A percentile compares a stretch with the other conserved stretches of the same genome.
These are phyloP conservation scores for Actinemys pallida DNA, from an alignment of 2,113 vertebrate species.

Conservation along the genomic window DNA sequence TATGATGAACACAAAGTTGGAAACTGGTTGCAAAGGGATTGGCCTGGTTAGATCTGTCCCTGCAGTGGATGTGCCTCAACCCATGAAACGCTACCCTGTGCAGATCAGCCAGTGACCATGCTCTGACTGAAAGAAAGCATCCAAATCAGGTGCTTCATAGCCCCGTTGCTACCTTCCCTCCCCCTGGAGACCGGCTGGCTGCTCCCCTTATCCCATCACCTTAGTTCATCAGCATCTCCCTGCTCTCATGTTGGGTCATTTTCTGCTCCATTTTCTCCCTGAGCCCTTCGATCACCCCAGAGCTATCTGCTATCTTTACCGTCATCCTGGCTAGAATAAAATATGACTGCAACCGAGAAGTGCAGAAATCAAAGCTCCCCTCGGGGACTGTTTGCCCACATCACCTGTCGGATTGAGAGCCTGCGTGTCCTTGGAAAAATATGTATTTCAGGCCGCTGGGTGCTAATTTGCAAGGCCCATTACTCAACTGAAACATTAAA, in stretches of 20 bases:
- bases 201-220: background rate
- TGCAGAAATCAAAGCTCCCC: slow-evolving; percentile 65
- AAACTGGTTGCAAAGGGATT: background rate
- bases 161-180: background rate
- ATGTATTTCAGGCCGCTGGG: slow-evolving; percentile 77
- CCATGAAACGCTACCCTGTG: background rate
- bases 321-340: slow-evolving; percentile 68
- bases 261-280: slow-evolving; percentile 76
- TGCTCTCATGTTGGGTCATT: slow-evolving; percentile 43
- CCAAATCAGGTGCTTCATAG: background rate
- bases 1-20: background rate
- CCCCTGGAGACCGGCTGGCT: background rate
- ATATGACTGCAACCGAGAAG: slow-evolving; percentile 62
- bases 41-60: background rate
- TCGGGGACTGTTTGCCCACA: slow-evolving; percentile 62
- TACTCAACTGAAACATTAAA: slow-evolving; percentile 82
- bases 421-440: slow-evolving; percentile 78
- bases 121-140: background rate
- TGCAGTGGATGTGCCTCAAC: background rate
- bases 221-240: background rate
- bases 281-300: slow-evolving; percentile 45
- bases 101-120: background rate
- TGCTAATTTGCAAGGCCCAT: slow-evolving; percentile 85
- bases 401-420: slow-evolving; percentile 78
- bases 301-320: slow-evolving; percentile 61